Conservation (phyloP, 2,888 invertebrate genomes). For the Drosophila infuscata region DNA sequence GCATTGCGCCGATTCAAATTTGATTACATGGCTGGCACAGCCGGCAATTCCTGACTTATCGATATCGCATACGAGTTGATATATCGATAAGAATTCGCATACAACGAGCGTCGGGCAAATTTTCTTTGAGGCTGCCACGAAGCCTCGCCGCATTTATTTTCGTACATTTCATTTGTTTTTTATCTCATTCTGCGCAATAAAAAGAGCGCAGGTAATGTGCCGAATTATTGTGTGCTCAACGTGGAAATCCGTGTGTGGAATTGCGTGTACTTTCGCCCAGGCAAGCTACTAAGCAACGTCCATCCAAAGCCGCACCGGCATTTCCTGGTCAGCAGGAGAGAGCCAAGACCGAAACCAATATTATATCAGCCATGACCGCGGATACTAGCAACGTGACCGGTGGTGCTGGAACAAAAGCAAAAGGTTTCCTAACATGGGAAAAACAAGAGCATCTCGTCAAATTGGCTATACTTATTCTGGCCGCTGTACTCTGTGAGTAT, state of each 20-base stretch:
- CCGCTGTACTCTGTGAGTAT: slow-evolving; percentile 95
- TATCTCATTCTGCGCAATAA: slow-evolving; percentile 11
- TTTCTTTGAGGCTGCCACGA: slow-evolving; percentile 52
- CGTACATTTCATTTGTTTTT: slow-evolving; percentile 43
- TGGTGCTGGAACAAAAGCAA: slow-evolving; percentile 59
- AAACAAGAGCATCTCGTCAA: slow-evolving; percentile 93
- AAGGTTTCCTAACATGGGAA: slow-evolving; percentile 87
- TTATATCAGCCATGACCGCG: slow-evolving; percentile 59
- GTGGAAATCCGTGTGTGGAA: slow-evolving; percentile 27
- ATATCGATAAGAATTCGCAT: slow-evolving; percentile 33
- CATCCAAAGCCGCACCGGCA: slow-evolving; percentile 38
- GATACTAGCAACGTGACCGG: slow-evolving; percentile 44
- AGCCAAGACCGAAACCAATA: slow-evolving; percentile 14
- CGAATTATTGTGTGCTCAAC: slow-evolving; percentile 23
- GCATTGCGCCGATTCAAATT: background rate
- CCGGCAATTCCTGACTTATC: slow-evolving; percentile 3
- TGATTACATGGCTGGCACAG: background rate
- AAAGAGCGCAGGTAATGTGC: slow-evolving; percentile 39
- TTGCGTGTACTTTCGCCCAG: slow-evolving; percentile 24
- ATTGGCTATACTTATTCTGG: slow-evolving; percentile 94
- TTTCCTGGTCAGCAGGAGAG: slow-evolving; percentile 27
- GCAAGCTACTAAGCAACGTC: slow-evolving; percentile 25
- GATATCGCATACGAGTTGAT: background rate
- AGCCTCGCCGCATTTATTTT: slow-evolving; percentile 48
- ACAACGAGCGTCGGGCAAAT: slow-evolving; percentile 37